Base-by-base conservation (phyloP, 2,113 vertebrate species). In the Drymodes brunneopygia region DNA sequence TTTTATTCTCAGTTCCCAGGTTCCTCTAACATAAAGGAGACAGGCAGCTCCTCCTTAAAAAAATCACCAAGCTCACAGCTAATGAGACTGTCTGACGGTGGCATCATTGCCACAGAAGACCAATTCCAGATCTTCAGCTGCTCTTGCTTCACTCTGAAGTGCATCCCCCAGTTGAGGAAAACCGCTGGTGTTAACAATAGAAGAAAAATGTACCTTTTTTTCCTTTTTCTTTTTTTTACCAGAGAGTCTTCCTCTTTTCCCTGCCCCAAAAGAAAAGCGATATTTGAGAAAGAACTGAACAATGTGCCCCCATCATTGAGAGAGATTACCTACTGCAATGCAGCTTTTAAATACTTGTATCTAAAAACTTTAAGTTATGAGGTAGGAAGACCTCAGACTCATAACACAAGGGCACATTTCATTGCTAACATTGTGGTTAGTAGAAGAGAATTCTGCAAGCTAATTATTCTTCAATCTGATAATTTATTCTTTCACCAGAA, bases 401-500 rank as follows among this genome's bases (percentile, higher is more conserved):
- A 13, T 11, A 91, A 69, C 0, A 7, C 40, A 87, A 81, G 28
- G 64, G 23, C 40, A 75, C 10, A 60, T 65, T 92, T 91, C 53
- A 85, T 11, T 92, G 80, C 11, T n/a, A 94, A 23, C 11, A 33
- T 4, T 5, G 47, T 57, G 33, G 58, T 77, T 86, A 77, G 48
- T 57, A 38, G 57, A 33, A 84, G 45, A 84, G 25, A 84, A 86
- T 44, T 83, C 44, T 64, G 81, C n/a, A 29, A 88, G 40, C 44
- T 95, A 84, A 91, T 95, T 89, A 78, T 47, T 93, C 74, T 74
- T 60, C 72, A 44, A 60, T 81, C 47, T 88, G 60, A 84, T 94
- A 86, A 91, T 79, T 91, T 81, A 62, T 79, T 84, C 38, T 88
- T 95, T 72, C n/a, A 87, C 45, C 48, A 86, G 31, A 94, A 84